A percentile compares a stretch with the other conserved stretches of the same genome.
These are phyloP conservation scores for Aromia moschata DNA, from an alignment of 2,888 invertebrate genomes.

Conservation along the genomic window DNA sequence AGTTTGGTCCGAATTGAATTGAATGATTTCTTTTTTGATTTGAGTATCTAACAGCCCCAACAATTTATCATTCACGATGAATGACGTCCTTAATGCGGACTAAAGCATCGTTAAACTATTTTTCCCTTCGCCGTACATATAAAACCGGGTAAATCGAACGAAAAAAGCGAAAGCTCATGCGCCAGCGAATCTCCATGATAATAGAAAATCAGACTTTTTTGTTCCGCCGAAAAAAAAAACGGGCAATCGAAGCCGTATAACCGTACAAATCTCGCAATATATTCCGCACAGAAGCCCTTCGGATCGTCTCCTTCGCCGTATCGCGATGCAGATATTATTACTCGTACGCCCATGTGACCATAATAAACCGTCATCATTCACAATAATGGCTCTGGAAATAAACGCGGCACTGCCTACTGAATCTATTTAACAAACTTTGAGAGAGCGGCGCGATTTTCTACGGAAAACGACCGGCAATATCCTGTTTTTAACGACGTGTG, in stretches of 20 bases:
- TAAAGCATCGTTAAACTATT: too few relatives aligned
- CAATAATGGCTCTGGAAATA: slow-evolving; percentile 25
- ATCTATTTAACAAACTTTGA: slow-evolving; percentile 23
- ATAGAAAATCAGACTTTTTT: slow-evolving; percentile 42
- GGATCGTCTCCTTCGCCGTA: slow-evolving; percentile 5
- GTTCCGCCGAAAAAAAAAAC: slow-evolving; percentile 19
- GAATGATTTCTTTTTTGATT: too few relatives aligned
- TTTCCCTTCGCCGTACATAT: too few relatives aligned
- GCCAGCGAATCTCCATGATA: too few relatives aligned
- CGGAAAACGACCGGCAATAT: slow-evolving; percentile 5
- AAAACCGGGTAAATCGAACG: too few relatives aligned
- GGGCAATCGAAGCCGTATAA: slow-evolving; percentile 27
- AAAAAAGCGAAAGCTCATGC: too few relatives aligned
- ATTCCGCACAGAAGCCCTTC: slow-evolving; percentile 12
- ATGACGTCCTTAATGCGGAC: too few relatives aligned
- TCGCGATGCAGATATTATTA: slow-evolving; percentile 28
- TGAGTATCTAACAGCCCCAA: too few relatives aligned
- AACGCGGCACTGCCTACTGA: slow-evolving; percentile 16
- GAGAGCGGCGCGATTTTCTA: not conserved
- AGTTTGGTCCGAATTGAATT: too few relatives aligned
- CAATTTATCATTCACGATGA: too few relatives aligned
- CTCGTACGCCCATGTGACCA: slow-evolving; percentile 12
- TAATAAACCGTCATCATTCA: slow-evolving; percentile 28
- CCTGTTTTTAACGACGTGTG: not conserved
- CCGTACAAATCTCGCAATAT: slow-evolving; percentile 28